Evolutionary conservation across 2,797 vertebrate genomes (phyloP).

Genomic region (Carduelis carduelis): DNA sequence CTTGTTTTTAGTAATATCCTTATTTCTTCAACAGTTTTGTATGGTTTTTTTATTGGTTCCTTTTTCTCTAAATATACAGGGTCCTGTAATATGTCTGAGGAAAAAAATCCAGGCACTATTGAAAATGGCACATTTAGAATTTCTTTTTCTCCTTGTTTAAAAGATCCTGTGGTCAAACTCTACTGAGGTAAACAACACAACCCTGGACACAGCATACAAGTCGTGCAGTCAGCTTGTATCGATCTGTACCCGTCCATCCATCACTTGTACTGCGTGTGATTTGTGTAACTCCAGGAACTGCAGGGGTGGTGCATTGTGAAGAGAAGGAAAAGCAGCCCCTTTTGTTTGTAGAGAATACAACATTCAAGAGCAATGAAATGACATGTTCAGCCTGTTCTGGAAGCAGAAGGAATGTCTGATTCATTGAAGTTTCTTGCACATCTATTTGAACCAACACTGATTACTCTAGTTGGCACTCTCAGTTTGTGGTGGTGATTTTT

Average conservation of each 20-base stretch:
- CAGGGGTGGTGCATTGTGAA: background rate
- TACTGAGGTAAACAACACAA: background rate
- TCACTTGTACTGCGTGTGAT: rapidly evolving
- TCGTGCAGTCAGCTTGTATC: background rate
- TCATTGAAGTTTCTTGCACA: background rate
- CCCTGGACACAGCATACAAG: background rate
- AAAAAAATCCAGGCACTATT: background rate
- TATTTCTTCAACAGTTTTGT: background rate
- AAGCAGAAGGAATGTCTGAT: background rate
- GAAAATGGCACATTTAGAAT: background rate
- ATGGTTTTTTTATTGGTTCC: background rate
- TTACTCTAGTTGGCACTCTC: background rate
- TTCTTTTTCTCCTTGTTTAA: background rate
- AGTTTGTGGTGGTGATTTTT: background rate
- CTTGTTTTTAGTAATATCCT: background rate
- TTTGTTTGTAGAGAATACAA: background rate
- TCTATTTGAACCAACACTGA: background rate
- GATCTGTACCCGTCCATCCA: background rate
- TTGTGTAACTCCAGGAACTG: background rate
- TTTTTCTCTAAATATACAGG: background rate
- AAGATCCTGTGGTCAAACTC: background rate
- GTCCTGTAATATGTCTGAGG: background rate
- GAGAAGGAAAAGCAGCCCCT: background rate
- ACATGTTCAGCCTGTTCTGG: background rate
- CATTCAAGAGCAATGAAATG: background rate